phyloP scores from a whole-genome alignment of 2,113 vertebrate species.

The Lathamus discolor region DNA sequence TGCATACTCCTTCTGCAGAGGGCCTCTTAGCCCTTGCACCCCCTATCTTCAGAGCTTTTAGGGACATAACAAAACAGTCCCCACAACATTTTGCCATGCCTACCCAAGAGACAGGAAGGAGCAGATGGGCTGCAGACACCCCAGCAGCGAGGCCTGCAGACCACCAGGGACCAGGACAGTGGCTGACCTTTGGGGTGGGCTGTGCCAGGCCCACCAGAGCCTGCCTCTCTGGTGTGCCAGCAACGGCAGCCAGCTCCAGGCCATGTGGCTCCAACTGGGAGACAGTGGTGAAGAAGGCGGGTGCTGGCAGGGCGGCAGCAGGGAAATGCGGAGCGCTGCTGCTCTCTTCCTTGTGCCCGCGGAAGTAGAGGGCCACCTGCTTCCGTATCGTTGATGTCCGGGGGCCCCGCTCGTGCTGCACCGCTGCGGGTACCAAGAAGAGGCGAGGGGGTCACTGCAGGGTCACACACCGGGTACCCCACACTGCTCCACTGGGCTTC shows the following conservation, averaged over 20 bases:
- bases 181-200: slow-evolving; percentile 93
- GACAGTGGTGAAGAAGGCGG: slow-evolving; percentile 94
- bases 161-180: fast-evolving
- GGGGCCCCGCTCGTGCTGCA: slow-evolving; percentile 96
- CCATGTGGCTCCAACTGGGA: slow-evolving; percentile 93
- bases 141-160: background rate
- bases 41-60: background rate
- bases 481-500: fast-evolving
- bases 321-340: slow-evolving; percentile 88
- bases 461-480: fast-evolving
- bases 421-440: slow-evolving; percentile 76
- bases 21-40: background rate
- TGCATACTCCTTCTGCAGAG: background rate
- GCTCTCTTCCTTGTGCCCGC: slow-evolving; percentile 96
- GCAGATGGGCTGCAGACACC: background rate
- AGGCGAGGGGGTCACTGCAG: background rate
- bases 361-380: slow-evolving; percentile 97
- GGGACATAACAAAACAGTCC: background rate
- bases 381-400: slow-evolving; percentile 98
- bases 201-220: slow-evolving; percentile 92
- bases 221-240: slow-evolving; percentile 89
- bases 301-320: slow-evolving; percentile 83
- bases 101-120: background rate
- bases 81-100: background rate
- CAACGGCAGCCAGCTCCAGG: slow-evolving; percentile 88